Evolutionary conservation across 1,140 invertebrate genomes (phyloP).

Genomic region (Sipha flava): DNA sequence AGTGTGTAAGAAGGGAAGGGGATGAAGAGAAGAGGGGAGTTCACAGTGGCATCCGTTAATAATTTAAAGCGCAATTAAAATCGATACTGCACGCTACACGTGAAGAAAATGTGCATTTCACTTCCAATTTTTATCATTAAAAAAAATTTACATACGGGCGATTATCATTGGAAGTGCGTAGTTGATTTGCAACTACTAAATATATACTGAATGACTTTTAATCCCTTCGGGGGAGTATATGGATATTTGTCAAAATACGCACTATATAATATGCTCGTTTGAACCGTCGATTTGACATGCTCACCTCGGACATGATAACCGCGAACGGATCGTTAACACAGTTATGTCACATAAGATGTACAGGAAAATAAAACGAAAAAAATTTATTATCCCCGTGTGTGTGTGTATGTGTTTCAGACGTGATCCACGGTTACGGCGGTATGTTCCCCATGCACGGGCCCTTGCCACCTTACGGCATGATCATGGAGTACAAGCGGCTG

Average conservation of each 20-base stretch:
- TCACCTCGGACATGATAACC: too few relatives aligned
- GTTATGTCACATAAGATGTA: too few relatives aligned
- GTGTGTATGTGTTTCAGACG: conserved; percentile 10
- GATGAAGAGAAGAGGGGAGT: background rate
- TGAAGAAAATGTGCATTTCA: background rate
- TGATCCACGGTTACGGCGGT: conserved; percentile 24
- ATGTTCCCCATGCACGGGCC: conserved; percentile 23
- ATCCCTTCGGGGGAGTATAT: too few relatives aligned
- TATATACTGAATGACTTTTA: too few relatives aligned
- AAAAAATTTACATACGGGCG: background rate
- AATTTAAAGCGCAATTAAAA: conserved; percentile 28
- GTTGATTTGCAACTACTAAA: too few relatives aligned
- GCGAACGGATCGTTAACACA: too few relatives aligned
- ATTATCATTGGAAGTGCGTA: background rate
- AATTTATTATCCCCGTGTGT: too few relatives aligned
- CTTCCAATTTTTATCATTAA: background rate
- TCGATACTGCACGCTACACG: conserved; percentile 1
- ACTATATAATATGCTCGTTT: too few relatives aligned
- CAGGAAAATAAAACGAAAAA: too few relatives aligned
- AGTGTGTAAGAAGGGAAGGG: background rate
- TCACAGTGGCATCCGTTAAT: conserved; percentile 27
- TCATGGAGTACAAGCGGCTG: conserved; percentile 18
- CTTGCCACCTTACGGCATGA: conserved; percentile 20
- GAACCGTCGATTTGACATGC: too few relatives aligned
- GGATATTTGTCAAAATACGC: too few relatives aligned